Conservation (phyloP, 2,113 vertebrate genomes). For the Eulemur rufifrons region DNA sequence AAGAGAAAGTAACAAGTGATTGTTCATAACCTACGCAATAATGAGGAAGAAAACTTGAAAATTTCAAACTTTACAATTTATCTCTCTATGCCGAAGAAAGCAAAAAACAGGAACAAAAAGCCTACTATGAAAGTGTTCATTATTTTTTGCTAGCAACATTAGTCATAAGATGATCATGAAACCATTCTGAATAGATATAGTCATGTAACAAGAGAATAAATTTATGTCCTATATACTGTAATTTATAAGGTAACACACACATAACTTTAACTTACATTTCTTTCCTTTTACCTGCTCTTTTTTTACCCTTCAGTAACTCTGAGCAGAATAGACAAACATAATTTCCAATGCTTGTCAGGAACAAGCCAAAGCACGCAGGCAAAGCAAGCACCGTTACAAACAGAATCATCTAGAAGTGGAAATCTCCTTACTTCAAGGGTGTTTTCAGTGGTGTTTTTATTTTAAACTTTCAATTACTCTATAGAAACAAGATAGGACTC, state of each 20-base stretch:
- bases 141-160: background rate
- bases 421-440: background rate
- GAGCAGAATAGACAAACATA: background rate
- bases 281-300: background rate
- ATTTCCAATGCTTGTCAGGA: background rate
- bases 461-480: background rate
- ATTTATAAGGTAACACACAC: background rate
- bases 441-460: background rate
- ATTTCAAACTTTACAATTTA: background rate
- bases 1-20: background rate
- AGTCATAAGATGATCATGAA: background rate
- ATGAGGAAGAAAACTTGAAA: background rate
- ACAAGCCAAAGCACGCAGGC: background rate
- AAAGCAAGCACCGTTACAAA: background rate
- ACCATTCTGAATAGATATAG: background rate
- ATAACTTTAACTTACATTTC: background rate
- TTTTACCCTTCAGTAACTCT: background rate
- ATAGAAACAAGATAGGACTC: background rate
- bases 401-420: background rate
- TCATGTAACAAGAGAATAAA: background rate
- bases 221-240: too few species aligned
- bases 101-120: background rate
- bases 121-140: background rate
- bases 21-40: background rate
- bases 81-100: background rate